Evolutionary conservation across 1,140 invertebrate species (phyloP).

Genomic region (Aradophagus sp.): DNA sequence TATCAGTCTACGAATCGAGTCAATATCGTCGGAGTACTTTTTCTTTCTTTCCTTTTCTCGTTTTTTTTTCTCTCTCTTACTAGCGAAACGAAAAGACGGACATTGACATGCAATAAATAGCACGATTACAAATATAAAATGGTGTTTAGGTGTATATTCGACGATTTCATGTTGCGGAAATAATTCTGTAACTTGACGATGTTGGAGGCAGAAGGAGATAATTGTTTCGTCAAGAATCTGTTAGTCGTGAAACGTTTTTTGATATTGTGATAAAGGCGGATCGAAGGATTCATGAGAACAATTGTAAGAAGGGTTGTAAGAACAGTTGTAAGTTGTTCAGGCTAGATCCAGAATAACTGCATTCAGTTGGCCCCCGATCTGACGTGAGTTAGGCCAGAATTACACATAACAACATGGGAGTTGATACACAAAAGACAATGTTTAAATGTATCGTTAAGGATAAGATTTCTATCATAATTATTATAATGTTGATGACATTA

Average conservation of each 20-base stretch:
- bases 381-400: slow-evolving; percentile 41
- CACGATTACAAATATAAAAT: slow-evolving; percentile 53
- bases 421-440: slow-evolving; percentile 36
- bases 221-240: too few species aligned
- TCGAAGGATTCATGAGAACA: too few species aligned
- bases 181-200: too few species aligned
- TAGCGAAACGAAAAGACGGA: slow-evolving; percentile 7
- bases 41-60: too few species aligned
- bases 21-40: slow-evolving; percentile 45
- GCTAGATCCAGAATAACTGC: slow-evolving; percentile 41
- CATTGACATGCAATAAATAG: slow-evolving; percentile 53
- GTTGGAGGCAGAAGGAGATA: too few species aligned
- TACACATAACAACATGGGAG: slow-evolving; percentile 29
- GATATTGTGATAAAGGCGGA: slow-evolving; percentile 44
- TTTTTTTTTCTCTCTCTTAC: too few species aligned
- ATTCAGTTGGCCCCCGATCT: slow-evolving; percentile 41
- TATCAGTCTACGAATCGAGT: slow-evolving; percentile 47
- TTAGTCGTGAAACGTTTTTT: slow-evolving; percentile 16
- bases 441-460: slow-evolving; percentile 55
- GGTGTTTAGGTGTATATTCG: slow-evolving; percentile 50
- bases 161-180: too few species aligned
- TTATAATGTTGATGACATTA: slow-evolving; percentile 49
- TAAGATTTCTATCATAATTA: slow-evolving; percentile 57
- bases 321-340: not conserved
- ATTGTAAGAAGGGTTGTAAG: too few species aligned